Percentiles rank a stretch among this genome's conserved stretches.
These are phyloP conservation scores for Patella depressa DNA, from an alignment of 2,888 invertebrate genomes.

Conservation along the genomic window DNA sequence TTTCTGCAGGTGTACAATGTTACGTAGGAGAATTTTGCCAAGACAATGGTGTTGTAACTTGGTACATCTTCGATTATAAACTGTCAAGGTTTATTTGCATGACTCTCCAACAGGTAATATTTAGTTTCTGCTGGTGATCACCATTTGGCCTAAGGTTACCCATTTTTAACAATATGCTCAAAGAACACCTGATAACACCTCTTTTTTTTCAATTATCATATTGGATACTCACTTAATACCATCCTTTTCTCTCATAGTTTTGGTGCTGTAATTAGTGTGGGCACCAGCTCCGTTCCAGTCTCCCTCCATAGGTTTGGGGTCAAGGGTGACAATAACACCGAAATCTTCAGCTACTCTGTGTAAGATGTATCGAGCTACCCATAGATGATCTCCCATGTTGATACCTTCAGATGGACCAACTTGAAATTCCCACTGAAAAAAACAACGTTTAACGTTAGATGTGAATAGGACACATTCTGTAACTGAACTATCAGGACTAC, in stretches of 20 bases:
- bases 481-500: background rate
- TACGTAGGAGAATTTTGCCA: too few species aligned
- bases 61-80: too few species aligned
- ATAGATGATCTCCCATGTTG: slow-evolving; percentile 74
- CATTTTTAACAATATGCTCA: too few species aligned
- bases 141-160: too few species aligned
- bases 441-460: background rate
- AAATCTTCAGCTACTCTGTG: slow-evolving; percentile 74
- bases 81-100: too few species aligned
- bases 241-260: slow-evolving; percentile 83
- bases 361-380: slow-evolving; percentile 73
- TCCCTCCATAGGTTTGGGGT: slow-evolving; percentile 74
- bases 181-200: too few species aligned
- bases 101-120: too few species aligned
- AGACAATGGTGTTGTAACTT: too few species aligned
- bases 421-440: slow-evolving; percentile 76
- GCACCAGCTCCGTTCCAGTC: slow-evolving; percentile 81
- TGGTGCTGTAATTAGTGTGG: slow-evolving; percentile 96
- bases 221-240: slow-evolving; percentile 63
- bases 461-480: background rate
- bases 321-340: slow-evolving; percentile 73
- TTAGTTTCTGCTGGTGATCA: too few species aligned
- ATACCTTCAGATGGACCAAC: slow-evolving; percentile 93
- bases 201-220: too few species aligned
- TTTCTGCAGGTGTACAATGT: too few species aligned